phyloP scores from a whole-genome alignment of 2,888 invertebrate species.

The Protophormia terraenovae region DNA sequence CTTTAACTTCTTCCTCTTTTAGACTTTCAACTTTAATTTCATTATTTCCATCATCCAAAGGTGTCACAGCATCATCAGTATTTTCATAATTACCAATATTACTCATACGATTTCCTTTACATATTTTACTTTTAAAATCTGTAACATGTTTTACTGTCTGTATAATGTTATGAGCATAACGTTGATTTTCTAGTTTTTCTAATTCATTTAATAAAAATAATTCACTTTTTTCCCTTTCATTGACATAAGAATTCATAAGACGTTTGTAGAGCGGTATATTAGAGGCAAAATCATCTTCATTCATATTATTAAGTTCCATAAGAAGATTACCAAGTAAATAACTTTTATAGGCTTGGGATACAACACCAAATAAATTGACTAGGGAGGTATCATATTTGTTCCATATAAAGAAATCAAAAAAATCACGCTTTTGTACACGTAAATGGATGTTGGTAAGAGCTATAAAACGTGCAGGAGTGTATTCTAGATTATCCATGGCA shows the following conservation, averaged over 20 bases:
- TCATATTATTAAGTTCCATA: conserved; percentile 75
- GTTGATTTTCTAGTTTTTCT: conserved; percentile 73
- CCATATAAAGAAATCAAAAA: conserved; percentile 75
- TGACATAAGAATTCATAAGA: conserved; percentile 74
- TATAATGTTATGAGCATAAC: conserved; percentile 73
- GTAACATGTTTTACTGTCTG: conserved; percentile 71
- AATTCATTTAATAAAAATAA: conserved; percentile 74
- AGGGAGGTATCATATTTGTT: conserved; percentile 71
- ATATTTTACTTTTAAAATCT: conserved; percentile 75
- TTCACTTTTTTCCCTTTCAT: conserved; percentile 76
- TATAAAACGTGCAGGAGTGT: conserved; percentile 76
- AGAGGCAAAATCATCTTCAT: conserved; percentile 74
- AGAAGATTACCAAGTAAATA: conserved; percentile 76
- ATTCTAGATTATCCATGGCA: conserved; percentile 60
- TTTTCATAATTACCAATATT: conserved; percentile 77
- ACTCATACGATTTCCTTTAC: conserved; percentile 78
- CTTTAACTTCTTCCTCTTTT: conserved; percentile 5
- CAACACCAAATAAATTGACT: conserved; percentile 74
- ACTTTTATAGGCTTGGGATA: conserved; percentile 76
- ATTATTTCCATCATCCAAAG: conserved; percentile 37
- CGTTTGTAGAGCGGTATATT: conserved; percentile 73
- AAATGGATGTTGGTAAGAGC: conserved; percentile 75
- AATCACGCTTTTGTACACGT: conserved; percentile 73
- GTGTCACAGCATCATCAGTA: conserved; percentile 71
- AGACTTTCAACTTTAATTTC: conserved; percentile 34